phyloP scores from a whole-genome alignment of 2,888 invertebrate genomes.

The Malacosoma neustria region DNA sequence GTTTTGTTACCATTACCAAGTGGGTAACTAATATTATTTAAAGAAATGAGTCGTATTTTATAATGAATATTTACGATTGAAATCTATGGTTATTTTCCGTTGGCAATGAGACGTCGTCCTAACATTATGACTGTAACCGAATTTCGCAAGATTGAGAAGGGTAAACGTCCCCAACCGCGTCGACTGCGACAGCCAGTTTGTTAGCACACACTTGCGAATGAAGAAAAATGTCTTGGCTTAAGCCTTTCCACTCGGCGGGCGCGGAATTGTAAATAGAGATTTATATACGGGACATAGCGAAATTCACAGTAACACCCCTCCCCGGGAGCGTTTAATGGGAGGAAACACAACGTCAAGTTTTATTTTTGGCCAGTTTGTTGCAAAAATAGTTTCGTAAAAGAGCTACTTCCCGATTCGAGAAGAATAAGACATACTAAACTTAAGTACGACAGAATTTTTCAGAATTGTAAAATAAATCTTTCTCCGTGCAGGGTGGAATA shows the following conservation, averaged over 20 bases:
- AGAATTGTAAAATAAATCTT: too few relatives aligned
- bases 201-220: conserved; percentile 66
- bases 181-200: conserved; percentile 44
- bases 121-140: conserved; percentile 42
- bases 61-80: not conserved
- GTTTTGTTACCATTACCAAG: too few relatives aligned
- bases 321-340: conserved; percentile 29
- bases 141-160: conserved; percentile 47
- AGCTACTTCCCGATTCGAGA: too few relatives aligned
- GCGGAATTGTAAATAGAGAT: conserved; percentile 68
- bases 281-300: conserved; percentile 64
- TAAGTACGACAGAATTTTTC: too few relatives aligned
- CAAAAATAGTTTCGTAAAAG: too few relatives aligned
- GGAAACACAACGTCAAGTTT: not conserved
- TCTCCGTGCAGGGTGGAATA: too few relatives aligned
- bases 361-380: not conserved
- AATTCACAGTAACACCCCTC: conserved; percentile 47
- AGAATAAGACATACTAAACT: too few relatives aligned
- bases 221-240: conserved; percentile 71
- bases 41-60: not conserved
- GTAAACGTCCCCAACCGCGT: conserved; percentile 40
- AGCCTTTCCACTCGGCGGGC: conserved; percentile 63
- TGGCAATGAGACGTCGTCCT: conserved; percentile 16
- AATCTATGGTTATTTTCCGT: conserved; percentile 1
- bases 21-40: not conserved